Base-by-base conservation (phyloP, 1,140 invertebrate genomes). In the Planococcus citri region DNA sequence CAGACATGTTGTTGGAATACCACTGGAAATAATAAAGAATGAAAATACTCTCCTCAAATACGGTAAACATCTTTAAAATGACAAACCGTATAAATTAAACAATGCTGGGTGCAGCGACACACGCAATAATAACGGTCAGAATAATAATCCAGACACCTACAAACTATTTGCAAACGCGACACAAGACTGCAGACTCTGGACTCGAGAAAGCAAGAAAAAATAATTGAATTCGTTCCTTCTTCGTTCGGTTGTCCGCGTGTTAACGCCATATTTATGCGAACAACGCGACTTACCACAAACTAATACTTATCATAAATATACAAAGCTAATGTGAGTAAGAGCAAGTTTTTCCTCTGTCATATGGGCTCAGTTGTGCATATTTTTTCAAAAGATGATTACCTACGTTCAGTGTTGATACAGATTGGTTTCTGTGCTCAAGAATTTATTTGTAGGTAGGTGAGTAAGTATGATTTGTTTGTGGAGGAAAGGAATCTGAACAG, bases 61-160 rank as follows among this genome's bases (percentile, higher is more conserved):
- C 41, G 41, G 41, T 51, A 51, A 51, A 51, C 41, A 51, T 17
- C 10, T 33, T 12, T 33, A 9, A 51, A 51, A 51, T 51, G 41
- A 51, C 41, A 51, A 51, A 51, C 41, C 4, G 41, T 51, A 51
- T 33, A 33, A 33, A 51, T 9, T 51, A 51, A 51, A 51, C 41
- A 51, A 51, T 51, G 41, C 41, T 51, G 41, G 41, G 41, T 20
- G 41, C 41, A 51, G 41, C 41, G 41, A 33, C n/a, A 51, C 41
- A 51, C 41, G 41, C 41, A 51, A 51, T 51, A 51, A 51, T 51
- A 51, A 51, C 41, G 41, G 41, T 51, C 4, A 51, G 41, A 51
- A 51, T 51, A 51, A 51, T 51, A 51, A 51, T 51, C 41, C 41
- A 51, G 41, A 51, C 41, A 51, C 41, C 41, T 51, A 51, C 41